Evolutionary conservation across 2,113 vertebrate species (phyloP).

Genomic region (Muntiacus reevesi): DNA sequence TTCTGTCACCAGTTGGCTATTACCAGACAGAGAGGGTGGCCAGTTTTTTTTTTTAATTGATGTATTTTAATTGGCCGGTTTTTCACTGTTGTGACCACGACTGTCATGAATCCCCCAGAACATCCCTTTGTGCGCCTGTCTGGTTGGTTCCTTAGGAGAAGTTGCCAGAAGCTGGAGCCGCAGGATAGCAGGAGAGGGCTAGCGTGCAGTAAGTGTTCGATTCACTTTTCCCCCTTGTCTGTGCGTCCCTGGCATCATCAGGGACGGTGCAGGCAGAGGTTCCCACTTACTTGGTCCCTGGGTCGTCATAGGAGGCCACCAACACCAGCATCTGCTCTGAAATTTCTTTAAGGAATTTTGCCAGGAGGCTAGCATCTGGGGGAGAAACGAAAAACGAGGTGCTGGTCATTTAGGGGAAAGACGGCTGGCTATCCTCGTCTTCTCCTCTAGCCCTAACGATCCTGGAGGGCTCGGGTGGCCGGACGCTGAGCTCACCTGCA

Average conservation of each 20-base stretch:
- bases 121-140: not conserved
- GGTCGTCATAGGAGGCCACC: constrained; percentile 87
- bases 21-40: not conserved
- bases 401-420: not conserved
- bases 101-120: too few relatives aligned
- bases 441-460: not conserved
- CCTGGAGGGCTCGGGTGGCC: not conserved
- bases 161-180: not conserved
- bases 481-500: not conserved
- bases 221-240: accelerated
- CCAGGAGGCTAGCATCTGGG: constrained; percentile 73
- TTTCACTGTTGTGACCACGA: too few relatives aligned
- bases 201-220: too few relatives aligned
- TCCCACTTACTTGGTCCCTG: constrained; percentile 86
- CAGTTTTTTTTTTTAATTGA: not conserved
- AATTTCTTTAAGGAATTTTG: constrained; percentile 81
- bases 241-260: not conserved
- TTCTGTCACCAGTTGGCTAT: not conserved
- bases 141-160: not conserved
- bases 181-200: not conserved
- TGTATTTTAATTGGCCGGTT: not conserved
- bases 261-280: not conserved
- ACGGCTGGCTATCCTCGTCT: not conserved
- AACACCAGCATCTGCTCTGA: constrained; percentile 80
- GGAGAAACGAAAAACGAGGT: not conserved